Evolutionary conservation across 2,888 invertebrate species (phyloP), one percentile per base, ranked within the genome.

Genomic region (Cerceris ruficornis): DNA sequence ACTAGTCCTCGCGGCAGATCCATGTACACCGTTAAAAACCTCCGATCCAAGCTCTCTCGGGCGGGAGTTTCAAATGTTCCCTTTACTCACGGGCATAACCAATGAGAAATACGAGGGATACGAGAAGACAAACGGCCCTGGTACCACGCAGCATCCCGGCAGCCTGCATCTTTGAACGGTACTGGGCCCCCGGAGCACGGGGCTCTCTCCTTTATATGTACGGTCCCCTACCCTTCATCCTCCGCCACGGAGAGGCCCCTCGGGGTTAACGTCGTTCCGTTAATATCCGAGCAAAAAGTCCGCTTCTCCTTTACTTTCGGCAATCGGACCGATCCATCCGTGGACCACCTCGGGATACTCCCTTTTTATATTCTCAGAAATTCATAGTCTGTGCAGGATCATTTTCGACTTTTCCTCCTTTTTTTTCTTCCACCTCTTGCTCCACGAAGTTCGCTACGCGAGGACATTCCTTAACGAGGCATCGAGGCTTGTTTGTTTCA

Each of bases 171-270:
- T 91, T 91, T 90, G 89, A 90, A 89, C 90, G 88, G 90, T 89
- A 92, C 92, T 92, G 91, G 91, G 90, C 88, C 90, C 88, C 90
- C 85, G 86, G 89, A 87, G 88, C 87, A 88, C 85, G 82, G 88
- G 88, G 87, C 90, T 88, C 90, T 88, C 91, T 89, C 89, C 90
- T 92, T 91, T 92, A 92, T 92, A 92, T 88, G 83, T 77, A 80
- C 80, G 73, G 78, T 82, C 88, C 83, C 87, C 88, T 86, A 75
- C 79, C 86, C 78, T 81, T 76, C 80, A 58, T 62, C 50, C 54
- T 52, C 42, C 49, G 64, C 64, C 59, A 55, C 54, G 78, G 74
- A 74, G 81, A 83, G 85, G 84, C 87, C 88, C 88, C 88, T 86
- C 86, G 86, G 88, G 88, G 89, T 90, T 88, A 88, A 82, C 81